Evolutionary conservation across 2,113 vertebrate species (phyloP), one percentile per base, ranked within the genome.

Genomic region (Ursus arctos): DNA sequence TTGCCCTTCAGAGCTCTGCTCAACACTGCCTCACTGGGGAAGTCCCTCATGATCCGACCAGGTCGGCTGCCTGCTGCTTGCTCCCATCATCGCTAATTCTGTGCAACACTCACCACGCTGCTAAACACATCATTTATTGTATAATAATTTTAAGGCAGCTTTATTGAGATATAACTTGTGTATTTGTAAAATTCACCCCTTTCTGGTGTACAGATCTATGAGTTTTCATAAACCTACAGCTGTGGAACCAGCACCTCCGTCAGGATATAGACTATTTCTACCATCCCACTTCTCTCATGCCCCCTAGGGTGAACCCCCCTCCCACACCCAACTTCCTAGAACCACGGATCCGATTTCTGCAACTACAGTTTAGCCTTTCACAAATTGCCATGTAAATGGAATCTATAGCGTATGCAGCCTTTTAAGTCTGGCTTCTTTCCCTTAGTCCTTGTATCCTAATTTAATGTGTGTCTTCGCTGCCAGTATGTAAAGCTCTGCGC

Each of bases 81-180:
- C 40, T 84, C 47, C 57, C 22, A 15, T 4, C 5, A 49, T 33
- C 28, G 24, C 71, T 40, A 5, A 11, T 57, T 85, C 96, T 21
- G 21, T 0, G 19, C 24, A 43, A 79, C 47, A 6, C 6, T 21
- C 18, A 13, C 9, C 61, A 21, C 31, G 7, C 10, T 14, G 57
- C 71, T 26, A 7, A 74, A n/a, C 0, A 7, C 18, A 0, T 18
- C 33, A 4, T 6, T 69, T 6, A 24, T 2, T 31, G 15, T 36
- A 36, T 13, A 15, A 14, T 57, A 22, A 18, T 8, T 57, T 40
- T 49, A 79, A 94, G 55, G 92, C 47, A 47, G 28, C 51, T 71
- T 77, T 31, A 57, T 3, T 61, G 21, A 76, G 43, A 21, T 40
- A 28, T 28, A 36, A 24, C 31, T 49, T 55, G 26, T 22, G 9